phyloP scores from a whole-genome alignment of 2,888 invertebrate species.

The Homarus gammarus region DNA sequence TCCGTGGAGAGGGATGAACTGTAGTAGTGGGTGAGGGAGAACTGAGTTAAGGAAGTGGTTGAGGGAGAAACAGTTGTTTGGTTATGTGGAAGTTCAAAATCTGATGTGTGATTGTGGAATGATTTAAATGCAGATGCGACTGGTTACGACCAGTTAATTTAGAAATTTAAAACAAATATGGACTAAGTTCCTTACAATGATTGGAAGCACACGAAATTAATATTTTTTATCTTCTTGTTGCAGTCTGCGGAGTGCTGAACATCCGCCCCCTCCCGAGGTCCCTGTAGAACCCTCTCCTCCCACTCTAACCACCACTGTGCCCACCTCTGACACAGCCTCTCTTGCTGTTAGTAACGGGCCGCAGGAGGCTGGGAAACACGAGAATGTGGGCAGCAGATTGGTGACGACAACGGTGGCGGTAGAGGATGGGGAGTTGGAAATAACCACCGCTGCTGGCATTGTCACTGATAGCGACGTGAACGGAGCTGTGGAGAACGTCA shows the following conservation, averaged over 20 bases:
- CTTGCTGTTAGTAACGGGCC: background rate
- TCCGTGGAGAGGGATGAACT: too few species aligned
- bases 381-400: background rate
- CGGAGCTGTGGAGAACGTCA: background rate
- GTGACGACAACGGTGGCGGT: background rate
- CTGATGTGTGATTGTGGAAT: too few species aligned
- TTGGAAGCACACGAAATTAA: too few species aligned
- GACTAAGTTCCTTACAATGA: too few species aligned
- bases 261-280: background rate
- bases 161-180: too few species aligned
- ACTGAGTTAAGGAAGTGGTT: too few species aligned
- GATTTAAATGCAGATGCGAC: too few species aligned
- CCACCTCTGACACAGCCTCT: background rate
- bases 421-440: background rate
- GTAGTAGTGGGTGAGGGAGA: too few species aligned
- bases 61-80: too few species aligned
- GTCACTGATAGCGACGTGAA: background rate
- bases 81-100: too few species aligned
- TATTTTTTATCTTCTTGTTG: background rate
- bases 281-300: background rate
- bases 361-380: too few species aligned
- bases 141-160: too few species aligned
- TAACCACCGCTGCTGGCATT: background rate
- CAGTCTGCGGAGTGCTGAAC: conserved; percentile 48
- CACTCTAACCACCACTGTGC: background rate